Base-by-base conservation (phyloP, 2,113 vertebrate species). In the Elanoides forficatus region DNA sequence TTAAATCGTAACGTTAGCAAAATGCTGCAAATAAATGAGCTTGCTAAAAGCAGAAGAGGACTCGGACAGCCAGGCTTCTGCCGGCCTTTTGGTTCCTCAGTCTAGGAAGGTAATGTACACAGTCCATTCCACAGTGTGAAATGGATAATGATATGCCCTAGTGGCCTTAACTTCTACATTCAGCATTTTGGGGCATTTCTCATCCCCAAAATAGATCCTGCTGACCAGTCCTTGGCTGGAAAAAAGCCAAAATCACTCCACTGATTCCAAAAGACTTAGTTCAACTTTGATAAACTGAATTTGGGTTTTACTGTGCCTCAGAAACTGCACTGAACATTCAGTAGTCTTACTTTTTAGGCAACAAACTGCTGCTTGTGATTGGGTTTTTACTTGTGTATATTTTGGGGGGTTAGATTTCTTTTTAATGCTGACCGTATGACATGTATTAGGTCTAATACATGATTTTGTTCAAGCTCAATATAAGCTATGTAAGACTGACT, bases 21-120 rank as follows among this genome's bases (percentile, higher is more conserved):
- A 97, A 93, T 7, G 17, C 76, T 89, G 81, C 70, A 86, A 86
- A 95, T 70, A 91, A 91, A 94, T 50, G 86, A 95, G 86, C 34
- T 87, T 68, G 78, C 89, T 93, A 93, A 89, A 92, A 89, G 93
- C 81, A 94, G 73, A 65, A 85, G 80, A 72, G 56, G 80, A 65
- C 65, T 62, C 53, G 81, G 73, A 42, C 48, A 79, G 88, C 65
- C 73, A 75, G 63, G 60, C 15, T 72, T 78, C 79, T 95, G 75
- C 75, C 81, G 75, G 42, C 52, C 62, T 66, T 65, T 4, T 11
- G 58, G 34, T 75, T 82, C 56, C 73, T 53, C 56, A 19, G 43
- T 6, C 88, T 16, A 75, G 65, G 47, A 87, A 68, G 32, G 47
- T 15, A 91, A 92, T 84, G 70, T 63, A 56, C 89, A 72, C 65